Evolutionary conservation across 2,797 vertebrate species (phyloP), one percentile per base, ranked within the genome.

Genomic region (Amazona finschi): DNA sequence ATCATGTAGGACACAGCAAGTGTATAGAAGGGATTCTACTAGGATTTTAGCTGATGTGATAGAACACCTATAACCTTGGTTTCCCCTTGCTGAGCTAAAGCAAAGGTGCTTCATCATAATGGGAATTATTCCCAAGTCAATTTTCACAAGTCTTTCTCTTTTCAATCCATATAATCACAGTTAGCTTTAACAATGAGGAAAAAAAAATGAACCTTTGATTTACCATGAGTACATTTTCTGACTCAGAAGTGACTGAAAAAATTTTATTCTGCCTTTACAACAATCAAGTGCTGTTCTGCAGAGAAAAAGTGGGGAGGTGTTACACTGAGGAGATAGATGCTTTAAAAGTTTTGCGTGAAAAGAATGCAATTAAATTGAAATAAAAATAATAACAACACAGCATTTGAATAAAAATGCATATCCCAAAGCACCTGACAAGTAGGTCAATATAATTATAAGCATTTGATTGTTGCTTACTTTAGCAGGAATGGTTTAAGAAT

Each of bases 51-150:
- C 46, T 87, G 87, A 84, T 55, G 47, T 0, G 1, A 89, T 11
- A 88, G 87, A 91, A 74, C 73, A 94, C 89, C 87, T 86, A 55
- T 87, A 94, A 95, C 94, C 94, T 95, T 95, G 79, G 60, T 93
- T 95, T 95, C 91, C 85, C 91, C 91, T 95, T 97, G 91, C 79
- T 2, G 0, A 84, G 70, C 73, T 91, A 66, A 72, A 87, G 78
- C 46, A 96, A 95, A 96, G 85, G 87, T 97, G 89, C 94, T 95
- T 93, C 90, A 93, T 95, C 92, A 84, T 69, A 89, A 93, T 49
- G 62, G 76, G 82, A 91, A 81, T 94, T 92, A 95, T 94, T 96
- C 90, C 87, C 93, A 80, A 89, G 82, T 78, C 91, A 94, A 81
- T 96, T 91, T 97, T 95, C 91, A 87, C 89, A 86, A 85, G 55